Conservation (phyloP, 2,797 vertebrate genomes). For the Sebastes jordani region DNA sequence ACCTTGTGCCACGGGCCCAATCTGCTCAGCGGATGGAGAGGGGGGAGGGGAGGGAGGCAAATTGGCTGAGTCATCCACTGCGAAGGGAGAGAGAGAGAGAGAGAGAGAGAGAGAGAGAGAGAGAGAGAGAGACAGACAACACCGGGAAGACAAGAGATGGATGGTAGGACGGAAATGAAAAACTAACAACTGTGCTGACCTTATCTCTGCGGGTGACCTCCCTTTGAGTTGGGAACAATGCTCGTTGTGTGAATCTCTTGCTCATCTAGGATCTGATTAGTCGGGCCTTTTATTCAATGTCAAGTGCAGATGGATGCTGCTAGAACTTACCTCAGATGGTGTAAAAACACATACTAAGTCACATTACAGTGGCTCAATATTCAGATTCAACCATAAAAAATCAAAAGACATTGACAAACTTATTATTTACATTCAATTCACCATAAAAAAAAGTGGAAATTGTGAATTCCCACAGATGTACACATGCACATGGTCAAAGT, state of each 20-base stretch:
- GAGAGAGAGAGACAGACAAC: conserved; percentile 47
- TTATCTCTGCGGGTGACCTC: conserved; percentile 68
- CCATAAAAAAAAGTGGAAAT: neutral
- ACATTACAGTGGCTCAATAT: neutral
- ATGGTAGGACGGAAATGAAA: conserved; percentile 68
- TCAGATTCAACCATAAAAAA: neutral
- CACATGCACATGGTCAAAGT: neutral
- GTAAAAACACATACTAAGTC: neutral
- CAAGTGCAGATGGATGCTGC: conserved; percentile 63
- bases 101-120: conserved; percentile 37
- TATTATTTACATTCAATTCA: neutral
- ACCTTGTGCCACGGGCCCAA: conserved; percentile 90
- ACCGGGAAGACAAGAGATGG: conserved; percentile 69
- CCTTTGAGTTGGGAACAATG: neutral
- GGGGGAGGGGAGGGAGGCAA: conserved; percentile 96
- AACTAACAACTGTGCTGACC: conserved; percentile 67
- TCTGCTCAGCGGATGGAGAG: conserved; percentile 92
- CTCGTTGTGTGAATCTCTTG: neutral
- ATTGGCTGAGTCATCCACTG: conserved; percentile 90
- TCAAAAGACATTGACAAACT: neutral
- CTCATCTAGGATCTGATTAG: conserved; percentile 81
- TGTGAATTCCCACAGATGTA: neutral
- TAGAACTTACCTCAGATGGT: conserved; percentile 18
- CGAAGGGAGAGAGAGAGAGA: conserved; percentile 47
- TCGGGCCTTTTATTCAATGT: conserved; percentile 79